A percentile compares a stretch with the other conserved stretches of the same genome.
Evolutionary conservation across 2,113 vertebrate genomes (phyloP).

Genomic region (Microtus richardsoni): DNA sequence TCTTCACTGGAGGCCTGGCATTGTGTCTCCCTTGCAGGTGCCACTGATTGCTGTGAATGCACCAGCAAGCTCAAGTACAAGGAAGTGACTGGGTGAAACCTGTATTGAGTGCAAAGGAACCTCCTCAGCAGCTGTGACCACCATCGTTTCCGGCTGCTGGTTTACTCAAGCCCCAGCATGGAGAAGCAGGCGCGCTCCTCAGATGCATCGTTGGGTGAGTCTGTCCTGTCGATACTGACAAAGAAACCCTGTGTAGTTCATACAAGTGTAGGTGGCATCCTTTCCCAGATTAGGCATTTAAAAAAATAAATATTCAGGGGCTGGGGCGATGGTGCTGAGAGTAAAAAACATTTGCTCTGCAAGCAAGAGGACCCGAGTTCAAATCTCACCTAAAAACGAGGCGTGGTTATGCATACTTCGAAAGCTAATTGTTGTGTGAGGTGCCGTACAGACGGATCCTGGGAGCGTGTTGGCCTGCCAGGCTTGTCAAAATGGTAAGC

Average conservation of each 20-base stretch:
- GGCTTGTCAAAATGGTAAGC: neutral
- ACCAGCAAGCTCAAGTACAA: neutral
- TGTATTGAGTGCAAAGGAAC: neutral
- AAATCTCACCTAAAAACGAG: neutral
- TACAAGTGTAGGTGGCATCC: neutral
- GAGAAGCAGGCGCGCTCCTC: neutral
- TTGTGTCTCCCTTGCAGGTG: neutral
- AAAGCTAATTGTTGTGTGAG: neutral
- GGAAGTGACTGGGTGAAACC: neutral
- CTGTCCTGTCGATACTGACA: neutral
- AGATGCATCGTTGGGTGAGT: neutral
- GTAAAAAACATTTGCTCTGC: neutral
- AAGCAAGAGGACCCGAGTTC: neutral
- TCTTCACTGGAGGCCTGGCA: neutral
- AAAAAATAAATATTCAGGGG: neutral
- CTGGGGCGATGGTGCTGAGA: neutral
- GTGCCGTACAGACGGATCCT: neutral
- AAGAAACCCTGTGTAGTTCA: neutral
- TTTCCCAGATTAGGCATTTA: neutral
- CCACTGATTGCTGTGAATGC: neutral
- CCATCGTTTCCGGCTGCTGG: neutral
- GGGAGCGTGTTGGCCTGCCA: neutral
- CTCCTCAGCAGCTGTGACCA: neutral
- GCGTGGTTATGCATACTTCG: neutral
- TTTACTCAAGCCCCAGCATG: neutral